Evolutionary conservation across 2,797 vertebrate species (phyloP).

Genomic region (Scarus forsteni): DNA sequence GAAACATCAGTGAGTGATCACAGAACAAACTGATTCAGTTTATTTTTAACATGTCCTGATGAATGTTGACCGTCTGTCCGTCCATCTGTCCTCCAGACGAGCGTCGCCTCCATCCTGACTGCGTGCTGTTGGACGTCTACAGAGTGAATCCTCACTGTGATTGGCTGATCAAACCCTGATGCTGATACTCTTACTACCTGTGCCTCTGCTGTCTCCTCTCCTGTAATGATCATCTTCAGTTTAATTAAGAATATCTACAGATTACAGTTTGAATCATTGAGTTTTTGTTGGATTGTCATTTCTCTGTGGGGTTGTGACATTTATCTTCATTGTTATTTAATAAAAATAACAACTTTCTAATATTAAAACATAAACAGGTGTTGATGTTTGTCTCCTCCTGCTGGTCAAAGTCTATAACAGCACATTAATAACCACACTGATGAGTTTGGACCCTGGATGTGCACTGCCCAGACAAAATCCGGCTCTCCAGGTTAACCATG

Average conservation of each 20-base stretch:
- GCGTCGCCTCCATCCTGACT: slow-evolving; percentile 72
- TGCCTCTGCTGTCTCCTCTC: no score
- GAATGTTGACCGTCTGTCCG: not conserved
- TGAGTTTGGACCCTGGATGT: no score
- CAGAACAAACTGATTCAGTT: not conserved
- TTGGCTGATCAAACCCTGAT: slow-evolving; percentile 75
- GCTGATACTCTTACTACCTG: not conserved
- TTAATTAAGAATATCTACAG: no score
- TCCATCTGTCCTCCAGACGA: slow-evolving; percentile 58
- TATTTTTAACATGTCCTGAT: not conserved
- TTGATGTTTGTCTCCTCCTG: slow-evolving; percentile 13
- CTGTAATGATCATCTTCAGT: no score
- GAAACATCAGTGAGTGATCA: slow-evolving; percentile 92
- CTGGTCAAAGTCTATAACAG: not conserved
- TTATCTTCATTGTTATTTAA: no score
- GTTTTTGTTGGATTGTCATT: no score
- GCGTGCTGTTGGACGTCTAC: slow-evolving; percentile 63
- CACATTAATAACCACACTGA: not conserved
- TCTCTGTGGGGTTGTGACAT: no score
- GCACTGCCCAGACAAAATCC: no score
- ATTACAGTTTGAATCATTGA: no score
- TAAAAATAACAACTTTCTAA: no score
- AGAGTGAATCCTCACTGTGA: slow-evolving; percentile 70
- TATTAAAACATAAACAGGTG: no score
- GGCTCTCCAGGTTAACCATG: no score